These are phyloP conservation scores for human DNA, from an alignment of 2,113 vertebrate species.

Conservation along the genomic window DNA sequence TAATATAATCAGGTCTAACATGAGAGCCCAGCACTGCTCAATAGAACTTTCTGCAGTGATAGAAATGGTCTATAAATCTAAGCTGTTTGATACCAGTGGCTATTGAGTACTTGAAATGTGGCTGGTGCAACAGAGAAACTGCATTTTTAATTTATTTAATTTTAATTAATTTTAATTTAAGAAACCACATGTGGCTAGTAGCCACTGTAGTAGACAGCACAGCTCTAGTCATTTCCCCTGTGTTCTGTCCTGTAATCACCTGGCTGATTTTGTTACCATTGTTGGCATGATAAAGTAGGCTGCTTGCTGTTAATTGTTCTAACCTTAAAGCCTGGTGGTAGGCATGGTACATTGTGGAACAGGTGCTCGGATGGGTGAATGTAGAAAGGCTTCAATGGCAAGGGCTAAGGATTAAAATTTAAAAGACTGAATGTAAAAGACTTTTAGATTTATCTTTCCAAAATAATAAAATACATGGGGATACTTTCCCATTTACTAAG, in stretches of 20 bases:
- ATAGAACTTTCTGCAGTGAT: not conserved
- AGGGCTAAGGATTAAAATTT: not conserved
- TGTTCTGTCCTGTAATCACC: not conserved
- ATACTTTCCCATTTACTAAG: not conserved
- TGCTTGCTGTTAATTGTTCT: not conserved
- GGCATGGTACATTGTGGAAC: not conserved
- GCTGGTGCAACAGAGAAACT: not conserved
- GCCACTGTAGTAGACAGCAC: not conserved
- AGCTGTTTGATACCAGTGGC: not conserved
- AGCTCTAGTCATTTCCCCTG: too few relatives aligned
- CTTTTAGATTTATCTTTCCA: not conserved
- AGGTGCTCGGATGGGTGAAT: too few relatives aligned
- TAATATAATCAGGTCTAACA: not conserved
- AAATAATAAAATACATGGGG: not conserved
- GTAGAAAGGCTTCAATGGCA: not conserved
- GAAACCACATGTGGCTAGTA: not conserved
- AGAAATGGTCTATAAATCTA: not conserved
- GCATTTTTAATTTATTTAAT: not conserved
- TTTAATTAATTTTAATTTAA: not conserved
- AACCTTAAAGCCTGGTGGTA: not conserved
- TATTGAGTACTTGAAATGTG: not conserved
- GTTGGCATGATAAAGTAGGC: accelerated
- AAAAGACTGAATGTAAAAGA: not conserved
- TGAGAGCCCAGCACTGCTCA: not conserved
- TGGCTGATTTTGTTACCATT: not conserved